Evolutionary conservation across 2,888 invertebrate species (phyloP).

Genomic region (Stenichneumon culpator): DNA sequence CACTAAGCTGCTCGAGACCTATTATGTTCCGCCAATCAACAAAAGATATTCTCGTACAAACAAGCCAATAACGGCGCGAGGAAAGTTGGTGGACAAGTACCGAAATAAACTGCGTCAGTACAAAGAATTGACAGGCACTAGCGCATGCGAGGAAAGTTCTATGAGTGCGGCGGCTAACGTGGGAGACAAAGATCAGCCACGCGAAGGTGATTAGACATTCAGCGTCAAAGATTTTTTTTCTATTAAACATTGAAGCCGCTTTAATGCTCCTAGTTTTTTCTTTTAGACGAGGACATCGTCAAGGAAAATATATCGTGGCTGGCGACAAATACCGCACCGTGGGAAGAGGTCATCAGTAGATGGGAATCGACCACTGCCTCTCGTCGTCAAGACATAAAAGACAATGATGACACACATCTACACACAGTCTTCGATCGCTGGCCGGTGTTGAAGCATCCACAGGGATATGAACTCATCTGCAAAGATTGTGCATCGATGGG

Average conservation of each 20-base stretch:
- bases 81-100: slow-evolving; percentile 31
- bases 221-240: background rate
- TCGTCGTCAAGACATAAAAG: background rate
- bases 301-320: background rate
- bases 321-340: background rate
- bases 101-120: slow-evolving; percentile 28
- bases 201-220: background rate
- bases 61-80: slow-evolving; percentile 8
- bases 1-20: background rate
- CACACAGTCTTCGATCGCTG: slow-evolving; percentile 4
- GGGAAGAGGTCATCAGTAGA: slow-evolving; percentile 5
- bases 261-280: background rate
- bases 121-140: slow-evolving; percentile 1
- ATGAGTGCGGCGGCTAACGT: background rate
- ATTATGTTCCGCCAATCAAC: slow-evolving; percentile 5
- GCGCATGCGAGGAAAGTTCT: slow-evolving; percentile 1
- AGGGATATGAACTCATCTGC: background rate
- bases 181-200: background rate
- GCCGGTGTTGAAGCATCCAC: slow-evolving; percentile 14
- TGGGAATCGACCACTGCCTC: background rate
- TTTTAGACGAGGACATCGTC: background rate
- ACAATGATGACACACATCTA: background rate
- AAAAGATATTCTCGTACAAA: background rate
- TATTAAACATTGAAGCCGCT: background rate
- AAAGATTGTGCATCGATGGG: slow-evolving; percentile 1